phyloP scores from a whole-genome alignment of 2,113 vertebrate species.

The Dromaius novaehollandiae region DNA sequence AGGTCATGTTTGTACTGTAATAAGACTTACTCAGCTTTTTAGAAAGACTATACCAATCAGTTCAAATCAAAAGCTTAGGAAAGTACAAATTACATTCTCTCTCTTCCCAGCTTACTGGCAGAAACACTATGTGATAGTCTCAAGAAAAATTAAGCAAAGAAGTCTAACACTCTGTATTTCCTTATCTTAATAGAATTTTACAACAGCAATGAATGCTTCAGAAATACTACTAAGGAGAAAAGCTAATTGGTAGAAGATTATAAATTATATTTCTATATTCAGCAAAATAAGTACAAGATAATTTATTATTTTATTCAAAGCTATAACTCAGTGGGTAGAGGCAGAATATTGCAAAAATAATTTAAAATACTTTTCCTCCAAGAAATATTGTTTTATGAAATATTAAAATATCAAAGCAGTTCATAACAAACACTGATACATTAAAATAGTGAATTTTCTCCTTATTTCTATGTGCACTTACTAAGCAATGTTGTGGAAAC shows the following conservation, averaged over 20 bases:
- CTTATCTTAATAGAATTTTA: constrained; percentile 67
- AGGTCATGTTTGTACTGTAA: constrained; percentile 35
- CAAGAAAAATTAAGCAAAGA: constrained; percentile 20
- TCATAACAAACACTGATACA: not conserved
- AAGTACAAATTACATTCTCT: constrained; percentile 50
- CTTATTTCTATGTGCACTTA: not conserved
- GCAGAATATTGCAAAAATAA: not conserved
- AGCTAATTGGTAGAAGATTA: constrained; percentile 38
- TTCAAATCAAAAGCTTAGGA: constrained; percentile 50
- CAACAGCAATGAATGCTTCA: constrained; percentile 1
- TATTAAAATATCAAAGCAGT: not conserved
- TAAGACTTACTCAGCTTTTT: constrained; percentile 42
- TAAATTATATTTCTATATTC: constrained; percentile 49
- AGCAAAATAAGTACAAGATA: constrained; percentile 26
- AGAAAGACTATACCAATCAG: constrained; percentile 43
- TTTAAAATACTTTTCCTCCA: not conserved
- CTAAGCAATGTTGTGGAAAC: not conserved
- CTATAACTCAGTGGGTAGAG: not conserved
- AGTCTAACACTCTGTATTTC: constrained; percentile 13
- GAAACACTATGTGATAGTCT: not conserved
- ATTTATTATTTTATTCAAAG: constrained; percentile 30
- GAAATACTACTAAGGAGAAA: constrained; percentile 35
- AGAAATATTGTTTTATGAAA: not conserved
- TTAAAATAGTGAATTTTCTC: not conserved
- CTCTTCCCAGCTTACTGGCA: not conserved